These are phyloP conservation scores for Lasius platythorax DNA, from an alignment of 2,888 invertebrate species.

Conservation along the genomic window DNA sequence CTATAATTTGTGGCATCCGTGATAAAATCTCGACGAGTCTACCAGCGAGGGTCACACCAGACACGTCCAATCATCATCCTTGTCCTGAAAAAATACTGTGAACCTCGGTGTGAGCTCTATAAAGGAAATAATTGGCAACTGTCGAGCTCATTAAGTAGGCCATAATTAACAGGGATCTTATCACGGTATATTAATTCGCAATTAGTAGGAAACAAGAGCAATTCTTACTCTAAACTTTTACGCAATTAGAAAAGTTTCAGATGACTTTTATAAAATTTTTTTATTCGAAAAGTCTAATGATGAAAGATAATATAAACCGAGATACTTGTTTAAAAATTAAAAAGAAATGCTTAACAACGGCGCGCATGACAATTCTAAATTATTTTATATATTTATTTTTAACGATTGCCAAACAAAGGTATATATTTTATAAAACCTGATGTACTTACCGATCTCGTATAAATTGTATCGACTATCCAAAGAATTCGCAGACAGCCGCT, in stretches of 20 bases:
- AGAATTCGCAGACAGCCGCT: slow-evolving; percentile 45
- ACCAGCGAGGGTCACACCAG: slow-evolving; percentile 38
- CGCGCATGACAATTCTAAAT: background rate
- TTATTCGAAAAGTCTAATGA: background rate
- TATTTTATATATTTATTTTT: background rate
- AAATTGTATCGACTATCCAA: slow-evolving; percentile 48
- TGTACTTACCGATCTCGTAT: slow-evolving; percentile 8
- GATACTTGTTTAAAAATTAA: background rate
- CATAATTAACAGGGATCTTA: slow-evolving; percentile 37
- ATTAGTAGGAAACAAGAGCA: slow-evolving; percentile 1
- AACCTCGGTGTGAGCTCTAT: background rate
- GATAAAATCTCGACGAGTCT: slow-evolving; percentile 64
- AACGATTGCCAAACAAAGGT: slow-evolving; percentile 5
- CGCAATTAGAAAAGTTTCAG: background rate
- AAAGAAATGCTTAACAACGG: background rate
- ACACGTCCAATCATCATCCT: slow-evolving; percentile 29
- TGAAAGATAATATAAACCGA: background rate
- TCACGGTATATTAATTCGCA: slow-evolving; percentile 29
- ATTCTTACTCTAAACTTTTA: slow-evolving; percentile 10
- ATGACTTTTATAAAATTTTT: background rate
- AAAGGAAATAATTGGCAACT: background rate
- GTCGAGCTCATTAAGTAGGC: background rate
- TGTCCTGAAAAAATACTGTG: slow-evolving; percentile 24
- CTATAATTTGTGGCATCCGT: slow-evolving; percentile 66
- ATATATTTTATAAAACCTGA: slow-evolving; percentile 1